These are phyloP conservation scores for Orientallactaga bullata DNA, from an alignment of 2,113 vertebrate genomes.

Conservation along the genomic window DNA sequence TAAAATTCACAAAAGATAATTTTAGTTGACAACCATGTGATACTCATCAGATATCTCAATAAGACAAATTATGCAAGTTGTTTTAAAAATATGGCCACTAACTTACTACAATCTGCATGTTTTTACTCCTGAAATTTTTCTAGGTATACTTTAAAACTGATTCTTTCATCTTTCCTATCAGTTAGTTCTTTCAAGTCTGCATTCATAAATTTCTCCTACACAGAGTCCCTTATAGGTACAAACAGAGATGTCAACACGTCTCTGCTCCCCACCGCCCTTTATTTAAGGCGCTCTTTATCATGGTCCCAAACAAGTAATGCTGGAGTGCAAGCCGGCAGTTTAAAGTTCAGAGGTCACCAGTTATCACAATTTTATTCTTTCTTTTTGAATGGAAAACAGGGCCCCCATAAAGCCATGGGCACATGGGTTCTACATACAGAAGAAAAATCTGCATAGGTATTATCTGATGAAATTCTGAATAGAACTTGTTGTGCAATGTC, in stretches of 20 bases:
- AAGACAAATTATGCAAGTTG: too few species aligned
- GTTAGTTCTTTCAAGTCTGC: neutral
- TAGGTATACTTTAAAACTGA: neutral
- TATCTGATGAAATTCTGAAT: neutral
- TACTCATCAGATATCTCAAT: too few species aligned
- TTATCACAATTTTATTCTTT: neutral
- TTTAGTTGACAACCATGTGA: too few species aligned
- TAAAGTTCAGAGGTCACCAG: slow-evolving; percentile 26
- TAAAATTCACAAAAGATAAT: too few species aligned
- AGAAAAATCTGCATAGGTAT: neutral
- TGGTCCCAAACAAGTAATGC: neutral
- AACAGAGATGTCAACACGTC: neutral
- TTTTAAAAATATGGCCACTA: neutral
- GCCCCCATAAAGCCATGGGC: neutral
- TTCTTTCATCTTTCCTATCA: slow-evolving; percentile 2
- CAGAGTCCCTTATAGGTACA: neutral
- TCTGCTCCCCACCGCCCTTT: neutral
- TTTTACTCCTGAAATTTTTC: neutral
- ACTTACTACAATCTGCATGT: neutral
- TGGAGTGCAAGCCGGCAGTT: neutral
- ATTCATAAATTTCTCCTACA: neutral
- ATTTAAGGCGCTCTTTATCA: slow-evolving; percentile 28
- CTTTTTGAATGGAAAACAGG: neutral
- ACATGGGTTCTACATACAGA: neutral
- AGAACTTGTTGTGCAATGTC: neutral